Evolutionary conservation across 2,888 invertebrate species (phyloP).

Genomic region (Xestoiulus laeticollis): DNA sequence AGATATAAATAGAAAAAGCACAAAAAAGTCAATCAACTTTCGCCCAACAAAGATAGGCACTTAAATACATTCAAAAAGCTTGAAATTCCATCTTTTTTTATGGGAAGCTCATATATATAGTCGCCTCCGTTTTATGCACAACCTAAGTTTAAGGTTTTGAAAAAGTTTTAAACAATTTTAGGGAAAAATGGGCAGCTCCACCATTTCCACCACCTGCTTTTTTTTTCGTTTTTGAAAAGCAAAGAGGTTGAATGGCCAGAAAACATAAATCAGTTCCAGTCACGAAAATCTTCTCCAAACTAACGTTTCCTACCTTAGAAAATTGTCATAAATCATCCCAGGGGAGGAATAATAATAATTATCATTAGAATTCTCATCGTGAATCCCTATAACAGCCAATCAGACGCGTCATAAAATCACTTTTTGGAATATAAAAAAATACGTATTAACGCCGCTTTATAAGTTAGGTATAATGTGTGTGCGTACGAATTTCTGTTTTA

Average conservation of each 20-base stretch:
- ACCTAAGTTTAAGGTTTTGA: neutral
- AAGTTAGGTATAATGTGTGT: neutral
- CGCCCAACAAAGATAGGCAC: neutral
- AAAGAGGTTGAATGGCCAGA: conserved; percentile 47
- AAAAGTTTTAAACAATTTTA: neutral
- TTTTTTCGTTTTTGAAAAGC: neutral
- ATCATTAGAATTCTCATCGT: conserved; percentile 32
- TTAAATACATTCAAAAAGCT: neutral
- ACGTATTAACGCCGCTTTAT: neutral
- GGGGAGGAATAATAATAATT: conserved; percentile 48
- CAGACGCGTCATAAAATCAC: conserved; percentile 3
- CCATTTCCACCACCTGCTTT: conserved; percentile 25
- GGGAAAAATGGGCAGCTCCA: neutral
- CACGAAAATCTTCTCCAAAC: conserved; percentile 45
- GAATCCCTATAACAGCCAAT: neutral
- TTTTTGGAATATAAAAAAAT: neutral
- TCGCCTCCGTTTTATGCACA: neutral
- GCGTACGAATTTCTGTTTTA: neutral
- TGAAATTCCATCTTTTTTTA: neutral
- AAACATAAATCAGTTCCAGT: conserved; percentile 43
- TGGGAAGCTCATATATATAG: neutral
- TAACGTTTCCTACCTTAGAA: conserved; percentile 46
- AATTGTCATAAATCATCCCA: conserved; percentile 35
- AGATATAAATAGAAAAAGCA: neutral
- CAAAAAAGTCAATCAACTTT: conserved; percentile 17